Percentiles rank a stretch among this genome's conserved stretches.
Conservation (phyloP, 2,797 vertebrate genomes). For the Propithecus deckenii region DNA sequence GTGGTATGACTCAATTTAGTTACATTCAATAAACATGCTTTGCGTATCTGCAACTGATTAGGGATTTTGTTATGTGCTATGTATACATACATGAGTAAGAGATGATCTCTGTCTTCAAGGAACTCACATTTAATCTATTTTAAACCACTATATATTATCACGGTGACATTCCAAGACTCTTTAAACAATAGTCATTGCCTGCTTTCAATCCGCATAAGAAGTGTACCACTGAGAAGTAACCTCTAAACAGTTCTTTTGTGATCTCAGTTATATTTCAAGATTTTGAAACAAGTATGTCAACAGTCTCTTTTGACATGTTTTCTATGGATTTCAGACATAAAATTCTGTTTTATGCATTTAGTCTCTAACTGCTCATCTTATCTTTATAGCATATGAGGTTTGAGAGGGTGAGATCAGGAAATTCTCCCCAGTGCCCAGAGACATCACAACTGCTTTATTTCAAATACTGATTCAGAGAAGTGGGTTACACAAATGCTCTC, state of each 20-base stretch:
- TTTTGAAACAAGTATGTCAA: constrained; percentile 37
- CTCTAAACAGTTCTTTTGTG: background rate
- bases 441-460: constrained; percentile 48
- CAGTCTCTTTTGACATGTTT: background rate
- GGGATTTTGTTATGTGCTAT: background rate
- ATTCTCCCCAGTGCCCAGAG: background rate
- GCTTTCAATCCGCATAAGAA: background rate
- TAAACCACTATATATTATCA: background rate
- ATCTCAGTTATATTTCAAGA: background rate
- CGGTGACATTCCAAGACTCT: background rate
- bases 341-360: background rate
- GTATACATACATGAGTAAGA: background rate
- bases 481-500: background rate
- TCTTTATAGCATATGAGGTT: background rate
- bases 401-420: background rate
- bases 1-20: background rate
- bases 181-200: background rate
- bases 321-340: background rate
- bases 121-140: background rate
- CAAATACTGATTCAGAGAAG: background rate
- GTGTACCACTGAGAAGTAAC: background rate
- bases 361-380: background rate
- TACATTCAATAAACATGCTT: background rate
- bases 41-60: background rate
- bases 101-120: background rate